Base-by-base conservation (phyloP, 1,140 invertebrate genomes). In the Neodiprion fabricii region DNA sequence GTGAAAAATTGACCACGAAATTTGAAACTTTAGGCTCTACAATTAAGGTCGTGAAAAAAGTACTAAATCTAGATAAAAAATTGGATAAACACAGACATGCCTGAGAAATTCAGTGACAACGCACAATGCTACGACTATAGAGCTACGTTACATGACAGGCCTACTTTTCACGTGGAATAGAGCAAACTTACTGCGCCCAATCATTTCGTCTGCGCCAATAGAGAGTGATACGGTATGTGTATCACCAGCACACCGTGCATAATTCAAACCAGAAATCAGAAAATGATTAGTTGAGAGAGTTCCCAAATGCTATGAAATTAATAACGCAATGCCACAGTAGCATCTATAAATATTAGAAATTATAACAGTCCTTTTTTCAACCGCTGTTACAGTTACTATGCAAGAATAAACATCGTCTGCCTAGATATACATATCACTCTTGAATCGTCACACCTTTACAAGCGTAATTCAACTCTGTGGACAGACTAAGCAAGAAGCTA, bases 161-260 rank as follows among this genome's bases (percentile, higher is more conserved):
- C 50, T 53, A 53, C n/a, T 10, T 53, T 10, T 53, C 50, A 53
- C 50, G 10, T 10, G 50, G 50, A 53, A 53, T 1, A 53, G 50
- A 53, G 50, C 67, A 68, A 68, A 84, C 82, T 84, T 84, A 84
- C 82, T 82, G 79, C 79, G 77, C 75, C 82, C 82, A 79, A 84
- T 84, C 75, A 84, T 79, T 80, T 81, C 77, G 79, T 83, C 82
- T 84, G 82, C 76, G 76, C 75, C 77, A 73, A 66, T 11, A 53
- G 50, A 53, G 50, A 53, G 50, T 53, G 50, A 14, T 53, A 53
- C n/a, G 50, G 50, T 53, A 78, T 67, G 76, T 50, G 78, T 75
- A 75, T 75, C 71, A 78, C 80, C 68, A 70, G 71, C 75, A 77
- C 76, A 79, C 73, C 75, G 74, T 75, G 77, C 72, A 80, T 79